Evolutionary conservation across 2,113 vertebrate species (phyloP).

Genomic region (Syngnathus floridae): DNA sequence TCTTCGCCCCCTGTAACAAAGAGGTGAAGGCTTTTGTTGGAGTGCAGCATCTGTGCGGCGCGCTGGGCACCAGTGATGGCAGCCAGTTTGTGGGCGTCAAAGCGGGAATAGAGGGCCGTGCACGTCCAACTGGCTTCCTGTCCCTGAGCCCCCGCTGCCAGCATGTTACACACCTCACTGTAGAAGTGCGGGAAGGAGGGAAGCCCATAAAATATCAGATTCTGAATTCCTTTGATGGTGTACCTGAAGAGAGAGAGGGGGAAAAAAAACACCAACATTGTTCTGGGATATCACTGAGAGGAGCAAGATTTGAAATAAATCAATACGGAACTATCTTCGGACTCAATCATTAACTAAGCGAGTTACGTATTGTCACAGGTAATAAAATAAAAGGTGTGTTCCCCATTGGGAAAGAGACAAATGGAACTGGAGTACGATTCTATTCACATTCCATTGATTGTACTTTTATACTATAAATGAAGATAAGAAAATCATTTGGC

Average conservation of each 20-base stretch:
- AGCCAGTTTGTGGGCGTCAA: conserved; percentile 82
- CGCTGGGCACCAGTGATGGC: conserved; percentile 81
- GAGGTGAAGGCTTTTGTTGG: conserved; percentile 85
- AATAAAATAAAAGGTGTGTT: neutral
- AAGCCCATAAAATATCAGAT: conserved; percentile 91
- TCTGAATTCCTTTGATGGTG: conserved; percentile 84
- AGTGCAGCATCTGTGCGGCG: conserved; percentile 90
- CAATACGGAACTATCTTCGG: neutral
- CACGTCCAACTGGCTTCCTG: conserved; percentile 89
- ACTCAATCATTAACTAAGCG: neutral
- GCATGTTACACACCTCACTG: conserved; percentile 93
- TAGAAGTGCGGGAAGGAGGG: conserved; percentile 94
- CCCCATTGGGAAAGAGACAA: too few species aligned
- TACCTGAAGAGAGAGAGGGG: conserved; percentile 67
- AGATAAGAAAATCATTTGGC: too few species aligned
- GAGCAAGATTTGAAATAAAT: neutral
- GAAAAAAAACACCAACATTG: neutral
- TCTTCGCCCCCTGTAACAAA: conserved; percentile 88
- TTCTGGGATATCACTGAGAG: too few species aligned
- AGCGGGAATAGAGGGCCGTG: conserved; percentile 85
- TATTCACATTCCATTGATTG: too few species aligned
- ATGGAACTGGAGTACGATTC: too few species aligned
- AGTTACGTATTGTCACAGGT: neutral
- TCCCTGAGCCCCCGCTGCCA: conserved; percentile 70
- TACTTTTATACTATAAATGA: too few species aligned